Percentiles rank a stretch among this genome's conserved stretches.
phyloP scores from a whole-genome alignment of 2,888 invertebrate species.

The Leptopterna dolabrata region DNA sequence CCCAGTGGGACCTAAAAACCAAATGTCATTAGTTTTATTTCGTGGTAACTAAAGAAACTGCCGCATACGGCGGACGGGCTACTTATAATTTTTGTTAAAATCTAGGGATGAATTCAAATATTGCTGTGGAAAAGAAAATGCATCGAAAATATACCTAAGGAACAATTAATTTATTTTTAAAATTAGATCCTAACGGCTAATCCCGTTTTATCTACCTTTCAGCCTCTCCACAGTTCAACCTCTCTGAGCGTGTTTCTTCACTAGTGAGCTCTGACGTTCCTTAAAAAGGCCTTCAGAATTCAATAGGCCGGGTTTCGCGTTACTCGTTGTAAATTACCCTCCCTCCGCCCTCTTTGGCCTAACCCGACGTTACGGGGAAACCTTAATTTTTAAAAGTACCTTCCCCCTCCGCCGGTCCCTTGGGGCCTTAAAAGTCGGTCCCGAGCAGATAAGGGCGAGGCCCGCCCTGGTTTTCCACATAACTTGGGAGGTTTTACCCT shows the following conservation, averaged over 20 bases:
- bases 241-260: not conserved
- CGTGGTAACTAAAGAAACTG: no score
- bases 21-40: no score
- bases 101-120: no score
- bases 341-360: not conserved
- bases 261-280: not conserved
- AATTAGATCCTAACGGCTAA: no score
- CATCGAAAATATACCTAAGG: no score
- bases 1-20: no score
- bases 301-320: not conserved
- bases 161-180: no score
- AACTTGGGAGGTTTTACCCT: constrained; percentile 11
- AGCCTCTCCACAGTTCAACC: not conserved
- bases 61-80: no score
- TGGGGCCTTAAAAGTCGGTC: constrained; percentile 15
- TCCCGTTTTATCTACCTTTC: not conserved
- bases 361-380: constrained; percentile 33
- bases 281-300: not conserved
- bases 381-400: constrained; percentile 48
- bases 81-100: no score
- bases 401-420: not conserved
- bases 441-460: constrained; percentile 28
- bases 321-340: not conserved
- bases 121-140: no score
- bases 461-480: constrained; percentile 17